Percentiles rank a stretch among this genome's conserved stretches.
phyloP scores from a whole-genome alignment of 2,113 vertebrate genomes.

The Toxostoma redivivum region DNA sequence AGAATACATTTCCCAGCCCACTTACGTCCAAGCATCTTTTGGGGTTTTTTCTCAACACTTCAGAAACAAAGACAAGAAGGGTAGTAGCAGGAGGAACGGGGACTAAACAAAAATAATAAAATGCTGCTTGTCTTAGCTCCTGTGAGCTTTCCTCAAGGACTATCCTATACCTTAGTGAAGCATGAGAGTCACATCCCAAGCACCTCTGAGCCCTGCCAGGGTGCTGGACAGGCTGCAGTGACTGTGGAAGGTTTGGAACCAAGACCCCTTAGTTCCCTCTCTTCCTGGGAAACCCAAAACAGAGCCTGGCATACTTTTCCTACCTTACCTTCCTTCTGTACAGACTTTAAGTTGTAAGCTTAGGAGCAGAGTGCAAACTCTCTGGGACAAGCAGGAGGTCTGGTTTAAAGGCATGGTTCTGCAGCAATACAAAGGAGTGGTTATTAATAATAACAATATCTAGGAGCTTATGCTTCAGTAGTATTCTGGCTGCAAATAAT shows the following conservation, averaged over 20 bases:
- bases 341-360: background rate
- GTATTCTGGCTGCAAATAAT: conserved; percentile 5
- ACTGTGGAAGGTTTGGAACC: background rate
- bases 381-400: background rate
- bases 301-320: background rate
- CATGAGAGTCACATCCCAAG: background rate
- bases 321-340: background rate
- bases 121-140: rapidly evolving
- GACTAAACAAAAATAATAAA: background rate
- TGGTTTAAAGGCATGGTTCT: background rate
- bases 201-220: background rate
- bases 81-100: rapidly evolving
- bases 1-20: background rate
- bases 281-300: background rate
- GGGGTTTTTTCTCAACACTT: rapidly evolving
- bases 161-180: background rate
- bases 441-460: background rate
- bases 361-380: background rate
- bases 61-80: background rate
- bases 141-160: background rate
- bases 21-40: background rate
- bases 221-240: background rate
- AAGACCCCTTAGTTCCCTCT: rapidly evolving
- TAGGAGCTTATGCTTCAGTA: conserved; percentile 10
- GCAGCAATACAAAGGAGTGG: background rate